Evolutionary conservation across 2,797 vertebrate species (phyloP).

Genomic region (Liparis tanakae): DNA sequence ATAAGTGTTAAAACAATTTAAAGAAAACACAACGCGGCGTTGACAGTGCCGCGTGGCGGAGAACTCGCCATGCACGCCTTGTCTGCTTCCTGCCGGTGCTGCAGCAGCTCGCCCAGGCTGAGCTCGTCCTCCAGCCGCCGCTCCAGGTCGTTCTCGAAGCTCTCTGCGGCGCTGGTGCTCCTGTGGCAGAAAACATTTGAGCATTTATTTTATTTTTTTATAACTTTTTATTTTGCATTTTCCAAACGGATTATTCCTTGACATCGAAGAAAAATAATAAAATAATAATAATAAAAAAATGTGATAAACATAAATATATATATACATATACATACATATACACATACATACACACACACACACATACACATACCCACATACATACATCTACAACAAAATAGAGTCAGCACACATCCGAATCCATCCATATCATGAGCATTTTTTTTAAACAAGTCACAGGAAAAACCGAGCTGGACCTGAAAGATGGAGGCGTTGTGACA

Average conservation of each 20-base stretch:
- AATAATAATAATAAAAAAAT: too few species aligned
- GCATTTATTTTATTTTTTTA: too few species aligned
- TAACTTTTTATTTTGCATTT: too few species aligned
- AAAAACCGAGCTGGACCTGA: background rate
- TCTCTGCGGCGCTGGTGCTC: conserved; percentile 84
- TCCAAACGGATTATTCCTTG: too few species aligned
- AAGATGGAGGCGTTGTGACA: background rate
- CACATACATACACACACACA: too few species aligned
- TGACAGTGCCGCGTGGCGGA: background rate
- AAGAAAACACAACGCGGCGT: conserved; percentile 1
- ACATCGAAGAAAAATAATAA: too few species aligned
- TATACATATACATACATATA: too few species aligned
- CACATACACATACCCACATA: too few species aligned
- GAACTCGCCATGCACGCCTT: conserved; percentile 90
- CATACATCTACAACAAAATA: too few species aligned
- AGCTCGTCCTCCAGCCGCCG: conserved; percentile 92
- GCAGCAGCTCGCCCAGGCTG: conserved; percentile 91
- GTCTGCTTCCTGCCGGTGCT: conserved; percentile 89
- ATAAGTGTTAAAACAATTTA: background rate
- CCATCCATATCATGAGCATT: too few species aligned
- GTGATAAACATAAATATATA: too few species aligned
- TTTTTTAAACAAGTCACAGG: background rate
- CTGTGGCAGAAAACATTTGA: conserved; percentile 68
- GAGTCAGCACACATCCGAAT: too few species aligned
- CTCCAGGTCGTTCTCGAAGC: conserved; percentile 91